Conservation (phyloP, 2,113 vertebrate species). For the Pomatostomus ruficeps region DNA sequence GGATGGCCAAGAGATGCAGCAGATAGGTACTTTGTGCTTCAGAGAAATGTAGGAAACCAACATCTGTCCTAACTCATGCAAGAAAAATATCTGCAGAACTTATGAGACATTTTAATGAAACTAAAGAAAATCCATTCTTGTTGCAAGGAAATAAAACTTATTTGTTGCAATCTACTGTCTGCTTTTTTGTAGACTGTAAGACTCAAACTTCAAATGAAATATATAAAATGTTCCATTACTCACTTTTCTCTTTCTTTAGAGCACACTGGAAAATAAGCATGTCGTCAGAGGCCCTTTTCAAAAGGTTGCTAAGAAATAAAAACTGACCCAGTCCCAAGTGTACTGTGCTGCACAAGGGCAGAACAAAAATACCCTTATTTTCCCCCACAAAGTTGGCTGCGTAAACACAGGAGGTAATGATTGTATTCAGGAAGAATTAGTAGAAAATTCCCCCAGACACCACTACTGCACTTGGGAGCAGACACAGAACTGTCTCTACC, state of each 20-base stretch:
- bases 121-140: neutral
- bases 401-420: neutral
- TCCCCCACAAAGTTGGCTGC: neutral
- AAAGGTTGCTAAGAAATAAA: conserved; percentile 53
- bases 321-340: conserved; percentile 29
- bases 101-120: neutral
- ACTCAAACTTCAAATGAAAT: neutral
- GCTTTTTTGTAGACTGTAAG: neutral
- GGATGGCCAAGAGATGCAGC: neutral
- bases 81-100: neutral
- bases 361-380: conserved; percentile 47
- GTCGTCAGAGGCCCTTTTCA: neutral
- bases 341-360: neutral
- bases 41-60: neutral
- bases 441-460: neutral
- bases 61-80: neutral
- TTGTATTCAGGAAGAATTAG: neutral
- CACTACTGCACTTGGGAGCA: neutral
- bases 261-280: conserved; percentile 8
- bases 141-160: neutral
- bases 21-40: neutral
- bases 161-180: neutral
- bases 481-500: neutral
- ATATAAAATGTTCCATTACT: conserved; percentile 43
- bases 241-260: conserved; percentile 27